Conservation (phyloP, 2,888 invertebrate species). For the Arrhopalites spinosus region DNA sequence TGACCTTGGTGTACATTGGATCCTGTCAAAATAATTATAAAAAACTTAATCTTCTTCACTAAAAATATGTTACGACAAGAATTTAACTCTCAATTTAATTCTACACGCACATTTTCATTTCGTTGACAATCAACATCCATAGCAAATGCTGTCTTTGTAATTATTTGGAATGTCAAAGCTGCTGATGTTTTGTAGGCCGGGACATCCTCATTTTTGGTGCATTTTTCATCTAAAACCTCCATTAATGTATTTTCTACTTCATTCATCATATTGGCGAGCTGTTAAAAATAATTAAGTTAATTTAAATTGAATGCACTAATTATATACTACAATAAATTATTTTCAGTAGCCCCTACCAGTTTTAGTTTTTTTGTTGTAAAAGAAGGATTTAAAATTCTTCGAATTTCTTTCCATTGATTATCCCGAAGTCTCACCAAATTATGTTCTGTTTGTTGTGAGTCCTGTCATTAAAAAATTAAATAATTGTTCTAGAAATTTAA, state of each 20-base stretch:
- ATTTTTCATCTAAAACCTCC: constrained; percentile 54
- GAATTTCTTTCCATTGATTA: constrained; percentile 54
- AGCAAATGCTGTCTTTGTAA: constrained; percentile 55
- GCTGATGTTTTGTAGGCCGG: constrained; percentile 53
- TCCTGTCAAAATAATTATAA: constrained; percentile 39
- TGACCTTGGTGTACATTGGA: constrained; percentile 52
- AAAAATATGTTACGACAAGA: background rate
- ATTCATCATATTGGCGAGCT: constrained; percentile 55
- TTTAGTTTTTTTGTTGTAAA: constrained; percentile 55
- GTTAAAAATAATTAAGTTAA: constrained; percentile 8
- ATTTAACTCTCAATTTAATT: background rate
- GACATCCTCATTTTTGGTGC: constrained; percentile 46
- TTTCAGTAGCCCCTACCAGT: constrained; percentile 44
- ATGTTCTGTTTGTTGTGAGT: constrained; percentile 53
- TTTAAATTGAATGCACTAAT: no score
- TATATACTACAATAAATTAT: constrained; percentile 15
- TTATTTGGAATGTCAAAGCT: constrained; percentile 54
- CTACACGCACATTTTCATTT: constrained; percentile 50
- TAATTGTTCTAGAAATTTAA: background rate
- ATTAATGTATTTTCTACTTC: constrained; percentile 53
- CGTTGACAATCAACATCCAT: constrained; percentile 56
- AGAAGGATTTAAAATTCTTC: constrained; percentile 54
- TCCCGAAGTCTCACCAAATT: constrained; percentile 53
- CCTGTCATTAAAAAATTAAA: constrained; percentile 40
- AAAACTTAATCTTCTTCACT: background rate